These are phyloP conservation scores for Brotula barbata DNA, from an alignment of 2,797 vertebrate species.

Conservation along the genomic window DNA sequence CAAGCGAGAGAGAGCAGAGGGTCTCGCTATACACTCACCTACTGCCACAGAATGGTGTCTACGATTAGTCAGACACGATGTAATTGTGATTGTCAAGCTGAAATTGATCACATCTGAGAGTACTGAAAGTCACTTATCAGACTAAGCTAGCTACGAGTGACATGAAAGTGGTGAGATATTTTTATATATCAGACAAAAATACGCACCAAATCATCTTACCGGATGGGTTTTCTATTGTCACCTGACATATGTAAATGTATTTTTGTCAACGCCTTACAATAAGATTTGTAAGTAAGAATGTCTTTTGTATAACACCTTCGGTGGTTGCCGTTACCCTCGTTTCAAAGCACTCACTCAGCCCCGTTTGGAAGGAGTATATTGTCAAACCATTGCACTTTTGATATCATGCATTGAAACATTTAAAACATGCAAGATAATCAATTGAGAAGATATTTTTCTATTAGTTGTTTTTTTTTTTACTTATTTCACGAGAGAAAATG, in stretches of 20 bases:
- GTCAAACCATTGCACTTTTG: conserved; percentile 71
- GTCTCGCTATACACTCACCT: conserved; percentile 35
- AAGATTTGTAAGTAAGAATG: conserved; percentile 73
- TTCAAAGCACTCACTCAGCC: conserved; percentile 61
- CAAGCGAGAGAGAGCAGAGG: conserved; percentile 39
- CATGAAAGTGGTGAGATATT: conserved; percentile 69
- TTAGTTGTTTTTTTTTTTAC: conserved; percentile 55
- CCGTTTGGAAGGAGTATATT: conserved; percentile 53
- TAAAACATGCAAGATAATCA: conserved; percentile 74
- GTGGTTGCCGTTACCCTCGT: conserved; percentile 37
- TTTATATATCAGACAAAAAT: conserved; percentile 62
- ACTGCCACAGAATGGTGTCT: conserved; percentile 49
- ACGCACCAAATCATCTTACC: conserved; percentile 58
- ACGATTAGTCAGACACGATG: conserved; percentile 18
- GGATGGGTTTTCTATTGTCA: conserved; percentile 57
- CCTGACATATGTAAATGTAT: conserved; percentile 56
- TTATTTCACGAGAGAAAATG: conserved; percentile 49
- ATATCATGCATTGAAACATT: conserved; percentile 67
- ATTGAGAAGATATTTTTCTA: conserved; percentile 80
- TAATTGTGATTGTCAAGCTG: conserved; percentile 23
- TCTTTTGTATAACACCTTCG: conserved; percentile 41
- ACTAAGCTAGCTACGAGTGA: conserved; percentile 47
- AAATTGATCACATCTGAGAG: conserved; percentile 44
- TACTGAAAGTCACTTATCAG: conserved; percentile 67
- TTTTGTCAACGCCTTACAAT: conserved; percentile 73